A percentile compares a stretch with the other conserved stretches of the same genome.
Evolutionary conservation across 2,113 vertebrate genomes (phyloP).

Genomic region (Calypte anna): DNA sequence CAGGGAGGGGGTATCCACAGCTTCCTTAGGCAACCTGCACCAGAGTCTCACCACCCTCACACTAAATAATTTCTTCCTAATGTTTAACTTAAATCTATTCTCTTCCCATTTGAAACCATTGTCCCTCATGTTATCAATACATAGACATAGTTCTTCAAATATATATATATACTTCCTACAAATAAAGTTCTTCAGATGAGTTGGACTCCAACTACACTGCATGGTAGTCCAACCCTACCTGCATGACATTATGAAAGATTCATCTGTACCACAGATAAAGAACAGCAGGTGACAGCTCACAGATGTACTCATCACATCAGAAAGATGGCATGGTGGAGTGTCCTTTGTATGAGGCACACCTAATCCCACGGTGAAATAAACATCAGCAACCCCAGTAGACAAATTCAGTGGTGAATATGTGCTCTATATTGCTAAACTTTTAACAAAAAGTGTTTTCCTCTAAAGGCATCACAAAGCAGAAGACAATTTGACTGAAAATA

Average conservation of each 20-base stretch:
- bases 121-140: no score
- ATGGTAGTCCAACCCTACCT: neutral
- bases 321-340: neutral
- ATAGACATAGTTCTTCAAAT: no score
- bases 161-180: no score
- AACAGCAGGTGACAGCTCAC: neutral
- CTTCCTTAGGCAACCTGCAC: no score
- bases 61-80: no score
- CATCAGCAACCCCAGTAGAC: neutral
- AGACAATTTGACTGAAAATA: neutral
- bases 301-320: fast-evolving
- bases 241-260: no score
- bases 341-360: neutral
- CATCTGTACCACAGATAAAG: neutral
- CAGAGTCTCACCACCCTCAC: no score
- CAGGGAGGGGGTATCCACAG: no score
- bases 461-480: neutral
- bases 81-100: no score
- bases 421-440: neutral
- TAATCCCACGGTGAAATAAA: neutral
- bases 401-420: neutral
- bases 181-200: neutral
- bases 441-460: neutral
- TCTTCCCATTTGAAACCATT: no score
- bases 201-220: neutral